A percentile compares a stretch with the other conserved stretches of the same genome.
Evolutionary conservation across 2,113 vertebrate species (phyloP).

Genomic region (Nycticebus coucang): DNA sequence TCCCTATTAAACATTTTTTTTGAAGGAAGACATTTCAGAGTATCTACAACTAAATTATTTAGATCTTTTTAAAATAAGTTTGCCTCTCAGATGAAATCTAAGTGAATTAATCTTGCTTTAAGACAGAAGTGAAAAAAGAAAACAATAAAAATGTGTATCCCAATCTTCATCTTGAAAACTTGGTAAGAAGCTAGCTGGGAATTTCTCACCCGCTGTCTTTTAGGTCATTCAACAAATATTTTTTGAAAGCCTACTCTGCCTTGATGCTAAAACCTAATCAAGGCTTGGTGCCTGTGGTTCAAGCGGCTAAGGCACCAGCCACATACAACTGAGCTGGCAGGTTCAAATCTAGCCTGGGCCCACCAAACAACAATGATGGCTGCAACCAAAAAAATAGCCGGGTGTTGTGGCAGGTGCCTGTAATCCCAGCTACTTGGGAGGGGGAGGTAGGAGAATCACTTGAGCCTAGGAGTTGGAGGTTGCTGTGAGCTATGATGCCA

Average conservation of each 20-base stretch:
- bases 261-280: constrained; percentile 37
- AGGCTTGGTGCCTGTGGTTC: no score
- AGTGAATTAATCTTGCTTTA: neutral
- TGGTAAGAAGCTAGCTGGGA: neutral
- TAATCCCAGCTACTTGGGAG: no score
- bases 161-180: constrained; percentile 23
- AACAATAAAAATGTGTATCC: neutral
- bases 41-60: neutral
- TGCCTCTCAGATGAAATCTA: constrained; percentile 1
- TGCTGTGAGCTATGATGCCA: no score
- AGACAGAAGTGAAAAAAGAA: neutral
- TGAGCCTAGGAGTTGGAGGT: no score
- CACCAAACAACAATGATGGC: no score
- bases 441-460: no score
- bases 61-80: neutral
- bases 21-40: neutral
- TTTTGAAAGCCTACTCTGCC: constrained; percentile 38
- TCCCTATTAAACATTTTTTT: neutral
- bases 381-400: no score
- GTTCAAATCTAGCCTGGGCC: no score
- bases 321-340: no score
- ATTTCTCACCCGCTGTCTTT: constrained; percentile 9
- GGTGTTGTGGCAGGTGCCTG: no score
- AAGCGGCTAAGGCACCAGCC: no score
- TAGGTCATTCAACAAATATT: constrained; percentile 10